Percentiles rank a stretch among this genome's conserved stretches.
Conservation (phyloP, 2,797 vertebrate genomes). For the Echiichthys vipera region DNA sequence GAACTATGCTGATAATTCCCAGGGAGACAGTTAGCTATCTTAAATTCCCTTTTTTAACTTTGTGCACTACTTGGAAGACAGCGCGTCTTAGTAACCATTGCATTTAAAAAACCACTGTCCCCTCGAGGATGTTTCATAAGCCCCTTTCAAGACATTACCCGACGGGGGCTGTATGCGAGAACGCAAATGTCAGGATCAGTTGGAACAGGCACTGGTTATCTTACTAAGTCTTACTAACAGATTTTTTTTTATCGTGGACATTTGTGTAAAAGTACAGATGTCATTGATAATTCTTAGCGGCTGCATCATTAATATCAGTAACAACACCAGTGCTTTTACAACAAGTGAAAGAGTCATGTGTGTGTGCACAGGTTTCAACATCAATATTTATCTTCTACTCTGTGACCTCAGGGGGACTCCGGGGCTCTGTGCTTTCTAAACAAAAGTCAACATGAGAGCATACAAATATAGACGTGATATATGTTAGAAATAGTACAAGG, state of each 20-base stretch:
- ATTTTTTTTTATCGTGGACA: background rate
- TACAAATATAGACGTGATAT: constrained; percentile 10
- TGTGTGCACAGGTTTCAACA: constrained; percentile 11
- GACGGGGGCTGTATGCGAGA: too few relatives aligned
- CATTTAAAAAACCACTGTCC: background rate
- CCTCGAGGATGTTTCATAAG: background rate
- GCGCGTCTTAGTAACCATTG: background rate
- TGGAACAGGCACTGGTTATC: too few relatives aligned
- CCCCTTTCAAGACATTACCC: too few relatives aligned
- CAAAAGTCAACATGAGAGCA: constrained; percentile 11
- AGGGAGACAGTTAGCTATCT: background rate
- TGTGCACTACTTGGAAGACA: background rate
- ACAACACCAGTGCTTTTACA: background rate
- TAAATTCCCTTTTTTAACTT: background rate
- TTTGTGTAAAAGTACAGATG: background rate
- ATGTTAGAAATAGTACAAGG: constrained; percentile 15
- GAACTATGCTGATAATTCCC: background rate
- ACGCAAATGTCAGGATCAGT: too few relatives aligned
- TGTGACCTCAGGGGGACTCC: background rate
- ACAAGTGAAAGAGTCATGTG: background rate
- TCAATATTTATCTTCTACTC: constrained; percentile 5
- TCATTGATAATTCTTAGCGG: background rate
- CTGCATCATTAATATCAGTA: background rate
- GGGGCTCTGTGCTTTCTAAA: background rate
- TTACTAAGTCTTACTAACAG: background rate